Conservation (phyloP, 2,888 invertebrate species). For the Drosophila mulleri region DNA sequence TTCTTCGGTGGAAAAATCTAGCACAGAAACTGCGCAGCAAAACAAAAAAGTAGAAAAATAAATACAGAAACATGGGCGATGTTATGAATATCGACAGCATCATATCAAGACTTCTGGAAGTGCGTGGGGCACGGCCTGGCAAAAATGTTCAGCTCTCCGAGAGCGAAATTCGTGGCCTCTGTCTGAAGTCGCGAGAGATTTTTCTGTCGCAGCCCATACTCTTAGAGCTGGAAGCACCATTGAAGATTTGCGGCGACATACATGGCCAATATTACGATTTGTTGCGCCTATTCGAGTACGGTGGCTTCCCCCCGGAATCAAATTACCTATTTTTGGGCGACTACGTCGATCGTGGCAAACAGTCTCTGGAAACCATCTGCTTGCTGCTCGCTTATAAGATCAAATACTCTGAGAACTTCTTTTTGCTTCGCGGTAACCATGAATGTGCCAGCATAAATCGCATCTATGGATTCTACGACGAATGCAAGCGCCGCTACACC, state of each 20-base stretch:
- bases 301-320: constrained; percentile 99
- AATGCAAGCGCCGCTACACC: constrained; percentile 97
- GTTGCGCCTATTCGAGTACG: constrained; percentile 98
- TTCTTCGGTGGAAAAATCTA: constrained; percentile 57
- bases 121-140: constrained; percentile 98
- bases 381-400: constrained; percentile 98
- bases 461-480: constrained; percentile 99
- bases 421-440: constrained; percentile 98
- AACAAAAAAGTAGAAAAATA: constrained; percentile 1
- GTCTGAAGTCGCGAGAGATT: constrained; percentile 99
- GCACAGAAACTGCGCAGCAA: constrained; percentile 52
- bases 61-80: constrained; percentile 81
- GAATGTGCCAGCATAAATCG: constrained; percentile 99
- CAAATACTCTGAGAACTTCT: constrained; percentile 99
- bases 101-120: constrained; percentile 86
- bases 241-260: constrained; percentile 99
- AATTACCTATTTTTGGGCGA: constrained; percentile 99
- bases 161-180: constrained; percentile 98
- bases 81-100: constrained; percentile 85
- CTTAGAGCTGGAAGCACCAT: constrained; percentile 98
- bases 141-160: constrained; percentile 99
- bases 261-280: constrained; percentile 99
- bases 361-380: constrained; percentile 99
- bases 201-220: constrained; percentile 99
- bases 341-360: constrained; percentile 99